phyloP scores from a whole-genome alignment of 2,888 invertebrate species.

The Tiliacea citrago region DNA sequence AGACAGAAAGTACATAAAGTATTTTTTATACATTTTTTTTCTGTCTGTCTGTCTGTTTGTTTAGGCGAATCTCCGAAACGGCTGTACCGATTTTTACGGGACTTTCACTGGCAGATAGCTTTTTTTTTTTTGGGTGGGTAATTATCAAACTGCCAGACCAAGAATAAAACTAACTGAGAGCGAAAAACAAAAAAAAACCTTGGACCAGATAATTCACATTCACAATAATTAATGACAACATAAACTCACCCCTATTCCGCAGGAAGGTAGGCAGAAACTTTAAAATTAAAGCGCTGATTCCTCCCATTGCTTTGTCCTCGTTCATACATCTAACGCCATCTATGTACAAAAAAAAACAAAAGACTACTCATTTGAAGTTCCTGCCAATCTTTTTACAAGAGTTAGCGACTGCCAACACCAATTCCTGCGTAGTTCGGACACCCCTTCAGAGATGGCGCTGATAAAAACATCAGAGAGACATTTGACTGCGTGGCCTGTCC shows the following conservation, averaged over 20 bases:
- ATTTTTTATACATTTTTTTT: no score
- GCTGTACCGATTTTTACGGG: no score
- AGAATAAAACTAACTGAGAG: no score
- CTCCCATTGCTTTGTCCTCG: neutral
- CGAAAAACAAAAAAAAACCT: no score
- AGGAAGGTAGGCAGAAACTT: neutral
- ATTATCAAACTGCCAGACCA: no score
- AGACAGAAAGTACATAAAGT: no score
- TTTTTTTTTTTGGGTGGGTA: no score
- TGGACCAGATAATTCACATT: no score
- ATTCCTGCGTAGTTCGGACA: neutral
- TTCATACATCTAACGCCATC: slow-evolving; percentile 13
- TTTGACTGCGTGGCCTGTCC: neutral
- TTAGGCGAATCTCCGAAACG: no score
- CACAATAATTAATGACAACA: neutral
- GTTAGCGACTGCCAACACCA: accelerated
- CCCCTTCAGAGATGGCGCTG: slow-evolving; percentile 30
- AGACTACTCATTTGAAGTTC: neutral
- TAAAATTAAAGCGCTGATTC: neutral
- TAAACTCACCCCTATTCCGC: neutral
- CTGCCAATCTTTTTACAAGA: neutral
- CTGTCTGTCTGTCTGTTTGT: no score
- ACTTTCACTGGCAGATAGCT: no score
- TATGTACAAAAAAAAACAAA: neutral
- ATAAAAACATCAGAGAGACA: neutral